Evolutionary conservation across 2,888 invertebrate species (phyloP).

Genomic region (Synergus itoensis): DNA sequence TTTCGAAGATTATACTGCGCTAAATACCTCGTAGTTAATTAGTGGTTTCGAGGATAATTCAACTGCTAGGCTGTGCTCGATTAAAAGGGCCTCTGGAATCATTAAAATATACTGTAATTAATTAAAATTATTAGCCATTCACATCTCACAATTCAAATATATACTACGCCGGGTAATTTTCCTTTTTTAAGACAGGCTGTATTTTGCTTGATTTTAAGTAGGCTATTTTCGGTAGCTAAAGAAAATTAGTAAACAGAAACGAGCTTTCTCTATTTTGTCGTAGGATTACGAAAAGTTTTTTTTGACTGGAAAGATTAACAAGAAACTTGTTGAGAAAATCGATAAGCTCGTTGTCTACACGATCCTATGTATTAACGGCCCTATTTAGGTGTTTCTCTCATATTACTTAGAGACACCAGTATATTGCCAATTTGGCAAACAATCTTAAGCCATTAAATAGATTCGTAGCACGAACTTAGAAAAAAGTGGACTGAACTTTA

Average conservation of each 20-base stretch:
- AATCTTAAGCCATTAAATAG: constrained; percentile 28
- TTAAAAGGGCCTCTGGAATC: not conserved
- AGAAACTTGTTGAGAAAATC: constrained; percentile 27
- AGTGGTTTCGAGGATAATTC: constrained; percentile 18
- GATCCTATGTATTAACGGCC: constrained; percentile 9
- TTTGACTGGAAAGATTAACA: not conserved
- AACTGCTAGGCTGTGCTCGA: not conserved
- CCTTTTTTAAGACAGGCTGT: too few species aligned
- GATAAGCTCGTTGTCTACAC: constrained; percentile 13
- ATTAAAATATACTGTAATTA: too few species aligned
- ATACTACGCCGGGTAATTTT: too few species aligned
- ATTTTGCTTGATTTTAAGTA: too few species aligned
- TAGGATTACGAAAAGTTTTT: not conserved
- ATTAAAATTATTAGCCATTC: too few species aligned
- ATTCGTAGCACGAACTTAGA: constrained; percentile 38
- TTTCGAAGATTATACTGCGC: constrained; percentile 20
- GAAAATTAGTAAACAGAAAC: too few species aligned
- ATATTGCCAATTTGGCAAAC: constrained; percentile 34
- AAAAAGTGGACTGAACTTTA: constrained; percentile 37
- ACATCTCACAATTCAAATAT: too few species aligned
- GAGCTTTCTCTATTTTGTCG: not conserved
- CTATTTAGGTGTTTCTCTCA: constrained; percentile 37
- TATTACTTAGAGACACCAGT: constrained; percentile 12
- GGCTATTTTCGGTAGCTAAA: too few species aligned
- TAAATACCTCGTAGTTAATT: constrained; percentile 18